Evolutionary conservation across 1,140 invertebrate genomes (phyloP), one percentile per base, ranked within the genome.

Genomic region (Drosophila repleta): DNA sequence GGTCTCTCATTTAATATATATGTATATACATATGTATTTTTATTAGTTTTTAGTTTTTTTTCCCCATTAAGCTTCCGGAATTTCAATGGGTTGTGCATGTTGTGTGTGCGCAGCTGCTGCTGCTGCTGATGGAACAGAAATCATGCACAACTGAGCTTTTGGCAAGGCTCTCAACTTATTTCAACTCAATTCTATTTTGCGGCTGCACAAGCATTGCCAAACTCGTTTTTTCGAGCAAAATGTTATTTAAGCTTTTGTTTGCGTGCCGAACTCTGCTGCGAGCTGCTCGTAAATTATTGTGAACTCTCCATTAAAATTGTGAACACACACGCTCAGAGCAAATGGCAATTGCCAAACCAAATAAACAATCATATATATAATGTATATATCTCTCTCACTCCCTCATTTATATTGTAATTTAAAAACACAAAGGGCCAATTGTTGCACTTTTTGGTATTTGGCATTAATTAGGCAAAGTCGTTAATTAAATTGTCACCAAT

Each of bases 401-500:
- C 6, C 24, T 29, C 7, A 29, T 29, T 29, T 35, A 1, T 3
- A 35, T 35, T 11, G 11, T 35, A 1, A 35, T 35, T 35, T 35
- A 15, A 15, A 39, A 39, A 43, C 8, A 43, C 39, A 43, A 43
- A 43, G 17, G 74, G 66, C 76, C 80, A 84, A 85, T 80, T 84
- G 68, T 85, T 84, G 76, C 76, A 66, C 29, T 49, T 43, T 43
- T 65, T 45, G 51, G 46, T 43, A 52, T 39, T 55, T 65, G 64
- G 32, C 67, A 65, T 51, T 61, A 60, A 58, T 68, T 26, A 37
- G 15, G 35, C 61, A 64, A 64, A 65, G 61, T 51, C 63, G 67
- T 83, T 83, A 84, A 84, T 83, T 83, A 83, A 83, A 84, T 84
- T 83, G 76, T 69, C 80, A 76, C 74, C 58, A 61, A 52, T 8